These are phyloP conservation scores for Phylloscopus trochilus DNA, from an alignment of 2,113 vertebrate species.

Conservation along the genomic window DNA sequence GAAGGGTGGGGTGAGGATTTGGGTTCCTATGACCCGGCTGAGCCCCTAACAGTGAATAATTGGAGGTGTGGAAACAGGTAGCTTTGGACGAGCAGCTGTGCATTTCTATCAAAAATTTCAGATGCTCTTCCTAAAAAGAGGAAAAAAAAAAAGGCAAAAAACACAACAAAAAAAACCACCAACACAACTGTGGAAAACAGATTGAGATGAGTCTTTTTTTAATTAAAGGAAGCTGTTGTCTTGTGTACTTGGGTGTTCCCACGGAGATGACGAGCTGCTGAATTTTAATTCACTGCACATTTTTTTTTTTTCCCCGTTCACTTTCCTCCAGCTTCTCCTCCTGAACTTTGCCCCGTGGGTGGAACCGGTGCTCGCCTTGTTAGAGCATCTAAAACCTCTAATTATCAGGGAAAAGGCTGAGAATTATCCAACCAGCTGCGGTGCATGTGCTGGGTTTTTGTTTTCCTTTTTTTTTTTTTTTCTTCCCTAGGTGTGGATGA, in stretches of 20 bases:
- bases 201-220: neutral
- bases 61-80: neutral
- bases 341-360: slow-evolving; percentile 38
- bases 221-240: slow-evolving; percentile 13
- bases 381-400: slow-evolving; percentile 11
- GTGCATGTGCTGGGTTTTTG: neutral
- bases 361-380: neutral
- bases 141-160: too few species aligned
- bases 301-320: neutral
- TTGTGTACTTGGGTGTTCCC: slow-evolving; percentile 14
- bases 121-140: neutral
- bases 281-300: neutral
- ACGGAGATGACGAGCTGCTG: neutral
- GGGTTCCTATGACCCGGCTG: neutral
- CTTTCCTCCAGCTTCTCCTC: neutral
- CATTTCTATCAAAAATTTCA: neutral
- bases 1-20: neutral
- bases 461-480: too few species aligned
- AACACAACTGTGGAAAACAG: neutral
- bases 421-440: neutral
- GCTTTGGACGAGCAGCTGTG: neutral
- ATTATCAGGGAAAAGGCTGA: neutral
- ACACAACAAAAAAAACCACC: too few species aligned
- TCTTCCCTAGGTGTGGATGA: neutral
- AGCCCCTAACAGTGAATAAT: neutral